Evolutionary conservation across 2,888 invertebrate species (phyloP).

Genomic region (Tiliacea aurago): DNA sequence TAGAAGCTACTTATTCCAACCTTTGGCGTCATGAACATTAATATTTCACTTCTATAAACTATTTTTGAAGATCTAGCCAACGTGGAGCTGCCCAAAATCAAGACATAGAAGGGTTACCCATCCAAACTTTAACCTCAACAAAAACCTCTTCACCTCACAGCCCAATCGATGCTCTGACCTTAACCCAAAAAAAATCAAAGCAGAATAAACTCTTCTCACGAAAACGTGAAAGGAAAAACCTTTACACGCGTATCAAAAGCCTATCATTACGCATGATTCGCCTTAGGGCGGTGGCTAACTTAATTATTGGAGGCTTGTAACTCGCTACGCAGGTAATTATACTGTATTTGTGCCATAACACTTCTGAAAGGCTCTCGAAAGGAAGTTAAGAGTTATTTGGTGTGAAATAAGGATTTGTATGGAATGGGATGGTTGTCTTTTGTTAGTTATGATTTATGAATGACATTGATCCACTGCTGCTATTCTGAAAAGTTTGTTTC

Average conservation of each 20-base stretch:
- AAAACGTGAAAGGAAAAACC: constrained; percentile 10
- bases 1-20: too few relatives aligned
- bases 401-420: not conserved
- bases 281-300: constrained; percentile 34
- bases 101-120: not conserved
- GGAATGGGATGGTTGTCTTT: not conserved
- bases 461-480: not conserved
- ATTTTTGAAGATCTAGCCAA: not conserved
- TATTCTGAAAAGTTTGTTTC: not conserved
- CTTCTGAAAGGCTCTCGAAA: constrained; percentile 4
- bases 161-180: not conserved
- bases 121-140: not conserved
- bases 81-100: not conserved
- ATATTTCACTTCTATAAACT: too few relatives aligned
- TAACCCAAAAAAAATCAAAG: constrained; percentile 19
- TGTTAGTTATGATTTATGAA: not conserved
- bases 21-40: not conserved
- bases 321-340: constrained; percentile 52
- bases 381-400: constrained; percentile 1
- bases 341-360: constrained; percentile 48
- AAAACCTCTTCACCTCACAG: constrained; percentile 2
- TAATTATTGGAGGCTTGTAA: constrained; percentile 53
- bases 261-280: constrained; percentile 43
- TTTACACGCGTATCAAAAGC: constrained; percentile 46
- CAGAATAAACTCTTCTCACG: constrained; percentile 8